Percentiles rank a stretch among this genome's conserved stretches.
Evolutionary conservation across 2,113 vertebrate species (phyloP).

Genomic region (Triplophysa dalaica): DNA sequence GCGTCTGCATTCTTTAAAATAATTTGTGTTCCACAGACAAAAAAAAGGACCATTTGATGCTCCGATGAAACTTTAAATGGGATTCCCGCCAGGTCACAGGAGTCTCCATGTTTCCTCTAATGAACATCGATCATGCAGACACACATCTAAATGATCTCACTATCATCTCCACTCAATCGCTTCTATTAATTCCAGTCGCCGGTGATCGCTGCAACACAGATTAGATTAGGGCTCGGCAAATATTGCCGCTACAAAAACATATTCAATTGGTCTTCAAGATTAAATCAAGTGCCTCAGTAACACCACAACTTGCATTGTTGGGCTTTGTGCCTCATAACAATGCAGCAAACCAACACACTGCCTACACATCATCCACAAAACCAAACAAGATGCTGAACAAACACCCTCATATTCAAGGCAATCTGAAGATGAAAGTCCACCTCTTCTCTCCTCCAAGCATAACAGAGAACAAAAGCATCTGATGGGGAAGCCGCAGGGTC

Average conservation of each 20-base stretch:
- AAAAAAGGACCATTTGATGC: no score
- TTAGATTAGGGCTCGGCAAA: conserved; percentile 64
- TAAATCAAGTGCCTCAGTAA: conserved; percentile 57
- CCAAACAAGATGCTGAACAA: conserved; percentile 4
- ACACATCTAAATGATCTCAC: background rate
- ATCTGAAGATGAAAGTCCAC: background rate
- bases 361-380: conserved; percentile 19
- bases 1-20: no score
- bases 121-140: conserved; percentile 12
- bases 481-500: conserved; percentile 17
- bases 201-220: conserved; percentile 59
- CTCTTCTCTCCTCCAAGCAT: conserved; percentile 7
- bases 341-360: conserved; percentile 18
- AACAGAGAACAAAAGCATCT: conserved; percentile 35
- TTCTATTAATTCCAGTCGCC: conserved; percentile 66
- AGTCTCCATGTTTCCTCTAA: background rate
- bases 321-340: background rate
- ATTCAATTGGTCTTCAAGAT: conserved; percentile 71
- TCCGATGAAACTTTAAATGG: no score
- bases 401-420: conserved; percentile 11
- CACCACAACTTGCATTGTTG: conserved; percentile 1
- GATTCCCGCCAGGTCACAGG: background rate
- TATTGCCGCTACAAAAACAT: conserved; percentile 63
- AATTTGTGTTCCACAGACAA: no score
- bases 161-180: background rate